A percentile compares a stretch with the other conserved stretches of the same genome.
phyloP scores from a whole-genome alignment of 30 jellyfish, hydroid and myxozoan species.

The Aurelia sp. region DNA sequence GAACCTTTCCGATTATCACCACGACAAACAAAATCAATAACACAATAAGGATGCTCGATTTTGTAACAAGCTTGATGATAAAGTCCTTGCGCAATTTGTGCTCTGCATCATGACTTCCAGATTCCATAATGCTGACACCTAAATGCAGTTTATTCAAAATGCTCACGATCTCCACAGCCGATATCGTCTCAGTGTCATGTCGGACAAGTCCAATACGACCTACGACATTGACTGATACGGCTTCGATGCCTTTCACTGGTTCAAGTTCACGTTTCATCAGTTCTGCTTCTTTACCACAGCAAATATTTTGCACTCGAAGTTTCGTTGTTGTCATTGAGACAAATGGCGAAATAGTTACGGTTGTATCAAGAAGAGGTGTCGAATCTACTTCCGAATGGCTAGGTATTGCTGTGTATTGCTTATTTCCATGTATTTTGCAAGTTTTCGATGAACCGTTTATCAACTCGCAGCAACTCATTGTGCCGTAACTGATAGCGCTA shows the following conservation, averaged over 20 bases:
- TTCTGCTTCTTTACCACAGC: constrained; percentile 94
- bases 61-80: constrained; percentile 26
- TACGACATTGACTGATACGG: constrained; percentile 78
- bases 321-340: constrained; percentile 58
- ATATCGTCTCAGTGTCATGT: constrained; percentile 59
- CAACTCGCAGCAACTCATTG: background rate
- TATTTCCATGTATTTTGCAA: background rate
- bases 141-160: constrained; percentile 72
- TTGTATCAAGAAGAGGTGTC: background rate
- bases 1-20: constrained; percentile 48
- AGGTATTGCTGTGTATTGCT: constrained; percentile 22
- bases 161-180: constrained; percentile 57
- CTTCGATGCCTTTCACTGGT: constrained; percentile 59
- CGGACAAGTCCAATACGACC: constrained; percentile 82
- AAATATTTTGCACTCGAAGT: constrained; percentile 81
- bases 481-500: background rate
- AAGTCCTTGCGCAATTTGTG: constrained; percentile 13
- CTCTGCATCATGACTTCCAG: constrained; percentile 54
- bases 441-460: background rate
- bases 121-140: constrained; percentile 86
- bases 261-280: constrained; percentile 63
- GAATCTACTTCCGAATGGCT: constrained; percentile 19
- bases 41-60: constrained; percentile 16
- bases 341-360: no score
- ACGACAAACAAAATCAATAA: constrained; percentile 47